phyloP scores from a whole-genome alignment of 2,797 vertebrate species.

The Semotilus atromaculatus region DNA sequence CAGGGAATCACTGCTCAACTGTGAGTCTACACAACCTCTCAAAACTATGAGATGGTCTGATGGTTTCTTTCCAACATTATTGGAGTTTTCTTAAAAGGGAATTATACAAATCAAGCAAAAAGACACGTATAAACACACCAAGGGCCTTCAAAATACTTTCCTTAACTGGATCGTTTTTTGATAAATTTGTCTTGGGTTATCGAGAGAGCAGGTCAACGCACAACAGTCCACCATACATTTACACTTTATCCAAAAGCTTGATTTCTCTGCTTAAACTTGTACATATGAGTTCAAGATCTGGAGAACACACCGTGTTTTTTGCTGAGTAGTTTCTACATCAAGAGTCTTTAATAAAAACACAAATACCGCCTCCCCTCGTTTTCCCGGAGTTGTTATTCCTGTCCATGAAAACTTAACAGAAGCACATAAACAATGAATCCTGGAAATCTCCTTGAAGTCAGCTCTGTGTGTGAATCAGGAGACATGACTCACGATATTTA shows the following conservation, averaged over 20 bases:
- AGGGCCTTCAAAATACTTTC: too few species aligned
- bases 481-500: background rate
- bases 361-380: too few species aligned
- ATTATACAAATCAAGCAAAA: too few species aligned
- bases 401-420: background rate
- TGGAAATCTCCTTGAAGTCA: background rate
- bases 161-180: too few species aligned
- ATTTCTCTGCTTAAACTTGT: background rate
- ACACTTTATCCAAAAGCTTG: too few species aligned
- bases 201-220: too few species aligned
- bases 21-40: slow-evolving; percentile 14
- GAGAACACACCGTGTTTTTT: background rate
- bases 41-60: too few species aligned
- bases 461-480: background rate
- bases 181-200: too few species aligned
- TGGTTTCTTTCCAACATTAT: background rate
- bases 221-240: too few species aligned
- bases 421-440: background rate
- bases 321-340: background rate
- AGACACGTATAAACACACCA: too few species aligned
- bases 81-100: background rate
- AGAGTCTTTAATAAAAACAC: background rate
- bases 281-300: background rate
- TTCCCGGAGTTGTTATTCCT: background rate
- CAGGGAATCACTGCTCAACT: slow-evolving; percentile 1